Evolutionary conservation across 2,888 invertebrate species (phyloP), one percentile per base, ranked within the genome.

Genomic region (Xestia sexstrigata): DNA sequence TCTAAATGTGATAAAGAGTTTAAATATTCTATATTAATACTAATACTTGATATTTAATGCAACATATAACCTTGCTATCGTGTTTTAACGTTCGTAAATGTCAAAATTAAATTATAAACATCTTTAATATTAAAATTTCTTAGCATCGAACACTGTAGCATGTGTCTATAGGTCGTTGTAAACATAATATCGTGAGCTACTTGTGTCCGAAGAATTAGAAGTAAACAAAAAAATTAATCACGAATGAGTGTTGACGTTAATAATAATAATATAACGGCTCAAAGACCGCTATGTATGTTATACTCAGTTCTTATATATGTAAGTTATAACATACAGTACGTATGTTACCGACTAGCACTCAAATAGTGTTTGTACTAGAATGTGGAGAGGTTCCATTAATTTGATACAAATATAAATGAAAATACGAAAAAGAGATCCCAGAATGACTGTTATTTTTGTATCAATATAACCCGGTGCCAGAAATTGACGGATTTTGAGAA

Each of bases 361-460:
- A 9, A 35, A 52, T 65, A 72, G 74, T 84, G 69, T 65, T 63
- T 65, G 58, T 45, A 39, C n/a, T 66, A 30, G 17, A 52, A 62
- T 69, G 47, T 60, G 55, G 35, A 76, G 60, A 74, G 67, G n/a
- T 73, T 74, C 7, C 66, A 65, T 70, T 82, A 42, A 76, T 85
- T 82, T 76, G 71, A 79, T 76, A 71, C 68, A 69, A 74, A 73
- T 73, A 66, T 76, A 66, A 67, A 42, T n/a, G 39, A 65, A 65
- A 42, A 75, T 81, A 68, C n/a, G 30, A 66, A 58, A 47, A 60
- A 76, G 68, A 77, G 58, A 45, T 66, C 69, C 72, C 74, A 74
- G 71, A 69, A 63, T 77, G 75, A 74, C 49, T 77, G 74, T 81
- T 85, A 83, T 81, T 87, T 87, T 85, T 85, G 78, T 85, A 84